Evolutionary conservation across 2,797 vertebrate species (phyloP), one percentile per base, ranked within the genome.

Genomic region (Vultur gryphus): DNA sequence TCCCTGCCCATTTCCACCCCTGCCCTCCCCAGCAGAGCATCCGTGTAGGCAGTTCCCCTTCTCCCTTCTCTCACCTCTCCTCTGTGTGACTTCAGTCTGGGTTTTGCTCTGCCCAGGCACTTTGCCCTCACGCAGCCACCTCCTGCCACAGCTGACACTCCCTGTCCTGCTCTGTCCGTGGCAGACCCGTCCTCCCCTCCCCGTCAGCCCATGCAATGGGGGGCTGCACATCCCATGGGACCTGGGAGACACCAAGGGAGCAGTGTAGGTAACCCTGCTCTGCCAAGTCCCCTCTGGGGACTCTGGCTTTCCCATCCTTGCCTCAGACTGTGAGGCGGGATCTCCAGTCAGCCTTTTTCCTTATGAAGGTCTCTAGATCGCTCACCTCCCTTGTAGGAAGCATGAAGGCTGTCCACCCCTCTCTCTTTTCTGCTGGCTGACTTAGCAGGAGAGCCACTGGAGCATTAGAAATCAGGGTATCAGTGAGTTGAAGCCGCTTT

Each of bases 191-290:
- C 37, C 14, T 49, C 23, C 21, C 26, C 18, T 67, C 9, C n/a
- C 51, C 6, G 8, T 28, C 58, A 79, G 39, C 33, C 72, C 43
- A 16, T 13, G 44, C 1, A 0, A 0, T 13, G 37, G 18, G 12
- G 29, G 19, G 3, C 35, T 84, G 25, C 24, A 72, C 1, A 0
- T 54, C 51, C 62, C 24, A 7, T 1, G 4, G 39, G 23, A 61
- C 10, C 18, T 43, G 19, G 61, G 33, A 33, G 10, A 57, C 44
- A 35, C 11, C 28, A 46, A 69, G 13, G 23, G 70, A 81, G 12
- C 13, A 51, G 10, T 1, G 1, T 15, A 17, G n/a, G 23, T 49
- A 51, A 39, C 33, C 9, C 37, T 54, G n/a, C 7, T 65, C 59
- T 65, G 23, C 39, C 0, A 3, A 21, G 29, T 49, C 7, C 8